A percentile compares a stretch with the other conserved stretches of the same genome.
Conservation (phyloP, 2,888 invertebrate species). For the Caenorhabditis macrosperma region DNA sequence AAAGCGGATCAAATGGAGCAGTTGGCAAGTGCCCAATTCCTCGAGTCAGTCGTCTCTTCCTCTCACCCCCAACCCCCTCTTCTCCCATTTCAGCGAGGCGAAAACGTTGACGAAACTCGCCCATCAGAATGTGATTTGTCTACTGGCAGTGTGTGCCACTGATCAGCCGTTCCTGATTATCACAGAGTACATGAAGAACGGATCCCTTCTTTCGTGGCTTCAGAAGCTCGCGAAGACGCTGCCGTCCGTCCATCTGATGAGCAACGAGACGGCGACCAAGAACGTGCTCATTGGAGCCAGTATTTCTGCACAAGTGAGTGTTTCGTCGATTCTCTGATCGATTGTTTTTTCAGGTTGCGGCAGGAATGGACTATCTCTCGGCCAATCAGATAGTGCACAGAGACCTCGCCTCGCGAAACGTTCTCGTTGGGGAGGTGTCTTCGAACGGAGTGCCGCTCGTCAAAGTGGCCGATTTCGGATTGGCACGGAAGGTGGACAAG, state of each 20-base stretch:
- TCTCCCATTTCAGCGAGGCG: conserved; percentile 44
- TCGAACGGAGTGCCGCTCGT: conserved; percentile 49
- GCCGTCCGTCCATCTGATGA: conserved; percentile 24
- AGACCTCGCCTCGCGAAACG: conserved; percentile 54
- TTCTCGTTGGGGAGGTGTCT: conserved; percentile 57
- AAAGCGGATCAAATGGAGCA: conserved; percentile 21
- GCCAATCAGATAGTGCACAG: conserved; percentile 49
- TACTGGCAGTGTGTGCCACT: conserved; percentile 49
- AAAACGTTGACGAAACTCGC: conserved; percentile 38
- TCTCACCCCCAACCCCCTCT: background rate
- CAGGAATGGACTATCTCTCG: conserved; percentile 53
- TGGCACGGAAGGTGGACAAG: conserved; percentile 36
- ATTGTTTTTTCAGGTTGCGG: conserved; percentile 31
- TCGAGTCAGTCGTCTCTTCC: conserved; percentile 28
- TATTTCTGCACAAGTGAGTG: conserved; percentile 45
- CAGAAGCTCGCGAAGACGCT: conserved; percentile 27
- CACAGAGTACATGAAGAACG: conserved; percentile 56
- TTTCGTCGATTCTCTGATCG: background rate
- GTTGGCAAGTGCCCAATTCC: conserved; percentile 33
- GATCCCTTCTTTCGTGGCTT: conserved; percentile 42
- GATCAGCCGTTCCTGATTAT: conserved; percentile 54
- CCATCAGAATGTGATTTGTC: conserved; percentile 50
- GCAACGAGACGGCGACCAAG: conserved; percentile 29
- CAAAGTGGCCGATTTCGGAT: conserved; percentile 56
- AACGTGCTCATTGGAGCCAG: conserved; percentile 46